Evolutionary conservation across 1,140 invertebrate genomes (phyloP), one percentile per base, ranked within the genome.

Genomic region (Vollenhovia emeryi): DNA sequence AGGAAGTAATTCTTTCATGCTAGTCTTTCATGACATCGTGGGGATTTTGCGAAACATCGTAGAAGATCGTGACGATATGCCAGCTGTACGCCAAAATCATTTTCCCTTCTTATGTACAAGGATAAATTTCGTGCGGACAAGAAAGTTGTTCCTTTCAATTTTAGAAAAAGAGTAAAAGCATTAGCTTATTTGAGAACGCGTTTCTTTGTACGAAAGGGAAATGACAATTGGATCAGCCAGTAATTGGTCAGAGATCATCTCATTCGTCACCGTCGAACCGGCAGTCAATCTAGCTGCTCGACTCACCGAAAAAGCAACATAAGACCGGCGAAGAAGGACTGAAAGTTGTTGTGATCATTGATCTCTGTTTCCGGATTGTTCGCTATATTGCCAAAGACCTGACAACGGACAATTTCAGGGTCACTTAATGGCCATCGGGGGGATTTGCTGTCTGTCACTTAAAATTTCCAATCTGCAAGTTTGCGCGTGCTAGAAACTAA

Each of bases 321-420:
- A 92, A 99, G 96, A 94, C 98, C 97, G 94, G 98, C 97, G 95
- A 98, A 97, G 96, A 99, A 99, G 92, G 97, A 97, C 95, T 98
- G 97, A 97, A 99, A 99, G 96, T 99, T 99, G 97, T 99, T 99
- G 96, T 99, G 98, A 90, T 98, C 96, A 96, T 98, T 99, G 94
- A 99, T 97, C 91, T 98, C 97, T 91, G 97, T 97, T 93, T 97
- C 97, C 91, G 98, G 97, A 95, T 98, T 97, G 95, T 98, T 97
- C 95, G 96, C 96, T 95, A 99, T 98, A 96, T 99, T 99, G 94
- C 98, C 98, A 96, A 98, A 98, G 94, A 98, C 97, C 98, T 98
- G 96, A 92, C 93, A 94, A 95, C 91, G 93, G 90, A 82, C 66
- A 90, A 93, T 89, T 90, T 89, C 86, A 89, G 83, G 75, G 64